Evolutionary conservation across 2,888 invertebrate genomes (phyloP), one percentile per base, ranked within the genome.

Genomic region (Glyphotaelius pellucidus): DNA sequence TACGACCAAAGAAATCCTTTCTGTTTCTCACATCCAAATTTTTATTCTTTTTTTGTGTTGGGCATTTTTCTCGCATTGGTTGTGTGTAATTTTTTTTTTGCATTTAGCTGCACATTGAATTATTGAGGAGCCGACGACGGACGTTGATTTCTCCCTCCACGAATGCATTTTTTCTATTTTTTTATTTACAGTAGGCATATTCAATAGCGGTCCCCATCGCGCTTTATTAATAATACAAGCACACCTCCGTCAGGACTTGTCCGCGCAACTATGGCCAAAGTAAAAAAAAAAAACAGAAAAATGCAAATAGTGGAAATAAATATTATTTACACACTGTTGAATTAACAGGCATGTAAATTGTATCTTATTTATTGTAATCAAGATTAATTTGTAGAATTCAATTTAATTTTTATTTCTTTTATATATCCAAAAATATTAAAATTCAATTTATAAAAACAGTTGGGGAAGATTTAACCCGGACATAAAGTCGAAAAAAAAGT

Each of bases 51-150:
- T 67, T 67, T 67, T 67, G 67, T 67, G 25, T 67, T 67, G 67
- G 79, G 84, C 80, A 91, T 91, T 91, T 91, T 90, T 90, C 89
- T 90, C 85, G 88, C 88, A 89, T 80, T 80, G 88, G 88, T 89
- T 79, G 80, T n/a, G 80, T 32, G 88, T 79, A 79, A 30, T 42
- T 87, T 87, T 86, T 30, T 89, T 89, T 67, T 89, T 79, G 86
- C 89, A 90, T 91, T 91, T 90, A 91, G 85, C 90, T 83, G 90
- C 90, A 47, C 91, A 85, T 80, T 91, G 91, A 89, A 91, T 91
- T 90, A 91, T 91, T 91, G 90, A 91, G 86, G 85, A 91, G 86
- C 67, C 90, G 90, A 90, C 90, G 91, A 90, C 90, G 91, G 89
- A 91, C 91, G 91, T 80, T 88, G 67, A 90, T 91, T 91, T 91